phyloP scores from a whole-genome alignment of 2,113 vertebrate genomes.

The Anhinga rufa region DNA sequence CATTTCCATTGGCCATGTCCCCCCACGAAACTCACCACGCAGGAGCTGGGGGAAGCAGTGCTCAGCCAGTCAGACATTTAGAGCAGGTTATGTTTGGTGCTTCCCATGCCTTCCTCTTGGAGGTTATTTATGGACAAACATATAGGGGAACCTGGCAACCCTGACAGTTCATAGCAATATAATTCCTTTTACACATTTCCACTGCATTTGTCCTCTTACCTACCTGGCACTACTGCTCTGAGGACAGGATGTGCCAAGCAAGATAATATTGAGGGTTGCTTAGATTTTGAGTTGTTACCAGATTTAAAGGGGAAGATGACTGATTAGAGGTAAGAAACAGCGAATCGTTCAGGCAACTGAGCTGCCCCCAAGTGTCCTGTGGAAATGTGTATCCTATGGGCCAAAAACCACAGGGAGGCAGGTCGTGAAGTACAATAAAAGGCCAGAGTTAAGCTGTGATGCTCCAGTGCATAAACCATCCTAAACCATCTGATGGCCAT shows the following conservation, averaged over 20 bases:
- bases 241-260: background rate
- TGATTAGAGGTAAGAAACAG: background rate
- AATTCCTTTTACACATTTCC: background rate
- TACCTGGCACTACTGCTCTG: background rate
- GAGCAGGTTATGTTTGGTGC: background rate
- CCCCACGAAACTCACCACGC: accelerated
- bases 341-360: background rate
- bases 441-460: background rate
- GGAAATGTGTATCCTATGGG: background rate
- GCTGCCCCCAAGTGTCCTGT: background rate
- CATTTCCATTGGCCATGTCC: accelerated
- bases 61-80: background rate
- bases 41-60: background rate
- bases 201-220: background rate
- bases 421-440: background rate
- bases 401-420: background rate
- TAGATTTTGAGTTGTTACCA: background rate
- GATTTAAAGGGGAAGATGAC: background rate
- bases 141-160: background rate
- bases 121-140: background rate
- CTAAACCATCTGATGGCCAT: background rate
- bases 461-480: background rate
- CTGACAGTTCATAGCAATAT: background rate
- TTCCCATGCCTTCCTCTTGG: background rate
- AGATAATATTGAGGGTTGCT: background rate